Percentiles rank a stretch among this genome's conserved stretches.
Conservation (phyloP, 2,797 vertebrate genomes). For the Linurgus olivaceus region DNA sequence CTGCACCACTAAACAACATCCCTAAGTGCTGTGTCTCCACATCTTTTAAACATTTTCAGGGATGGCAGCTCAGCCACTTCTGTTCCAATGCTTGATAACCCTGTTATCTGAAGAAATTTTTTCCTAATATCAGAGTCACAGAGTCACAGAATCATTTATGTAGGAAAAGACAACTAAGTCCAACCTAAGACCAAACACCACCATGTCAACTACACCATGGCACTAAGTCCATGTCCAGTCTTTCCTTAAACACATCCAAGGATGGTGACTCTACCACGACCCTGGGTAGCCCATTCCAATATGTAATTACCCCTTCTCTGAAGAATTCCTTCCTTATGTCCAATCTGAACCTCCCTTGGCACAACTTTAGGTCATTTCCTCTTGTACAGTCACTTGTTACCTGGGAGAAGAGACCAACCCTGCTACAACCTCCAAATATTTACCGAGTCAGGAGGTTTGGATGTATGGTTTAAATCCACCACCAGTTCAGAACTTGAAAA, state of each 20-base stretch:
- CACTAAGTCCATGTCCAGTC: background rate
- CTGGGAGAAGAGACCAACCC: background rate
- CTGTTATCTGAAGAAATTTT: background rate
- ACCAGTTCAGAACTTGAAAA: background rate
- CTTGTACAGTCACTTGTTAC: background rate
- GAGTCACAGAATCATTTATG: background rate
- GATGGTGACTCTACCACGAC: background rate
- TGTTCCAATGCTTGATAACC: background rate
- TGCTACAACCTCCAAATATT: background rate
- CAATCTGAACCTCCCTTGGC: background rate
- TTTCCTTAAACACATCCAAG: background rate
- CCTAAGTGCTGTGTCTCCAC: rapidly evolving
- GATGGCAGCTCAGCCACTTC: background rate
- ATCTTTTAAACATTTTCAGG: background rate
- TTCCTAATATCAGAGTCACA: background rate
- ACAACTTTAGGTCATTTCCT: background rate
- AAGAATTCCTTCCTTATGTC: background rate
- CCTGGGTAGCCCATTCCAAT: background rate
- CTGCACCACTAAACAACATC: background rate
- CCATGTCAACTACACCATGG: background rate
- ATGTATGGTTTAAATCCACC: background rate
- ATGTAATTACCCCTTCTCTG: background rate
- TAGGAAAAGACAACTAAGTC: background rate
- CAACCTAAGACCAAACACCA: background rate
- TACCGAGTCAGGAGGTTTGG: background rate